A percentile compares a stretch with the other conserved stretches of the same genome.
Evolutionary conservation across 2,888 invertebrate genomes (phyloP).

Genomic region (Ophraella communa): DNA sequence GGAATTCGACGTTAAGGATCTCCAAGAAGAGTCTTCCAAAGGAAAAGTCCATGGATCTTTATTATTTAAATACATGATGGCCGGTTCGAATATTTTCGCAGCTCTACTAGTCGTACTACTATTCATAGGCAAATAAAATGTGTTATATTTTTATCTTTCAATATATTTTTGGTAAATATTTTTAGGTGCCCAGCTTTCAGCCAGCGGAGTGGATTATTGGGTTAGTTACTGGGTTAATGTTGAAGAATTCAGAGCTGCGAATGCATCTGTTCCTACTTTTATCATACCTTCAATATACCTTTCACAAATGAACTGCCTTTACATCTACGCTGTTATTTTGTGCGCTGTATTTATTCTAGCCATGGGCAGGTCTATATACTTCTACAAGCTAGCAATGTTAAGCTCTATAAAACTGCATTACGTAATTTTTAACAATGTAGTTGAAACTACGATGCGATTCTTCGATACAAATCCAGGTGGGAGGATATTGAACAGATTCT

Average conservation of each 20-base stretch:
- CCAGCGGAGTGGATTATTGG: slow-evolving; percentile 74
- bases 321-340: slow-evolving; percentile 17
- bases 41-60: slow-evolving; percentile 69
- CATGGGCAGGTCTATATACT: slow-evolving; percentile 22
- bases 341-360: slow-evolving; percentile 8
- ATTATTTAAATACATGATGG: slow-evolving; percentile 63
- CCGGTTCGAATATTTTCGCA: slow-evolving; percentile 62
- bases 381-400: slow-evolving; percentile 25
- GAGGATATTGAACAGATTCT: slow-evolving; percentile 30
- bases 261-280: background rate
- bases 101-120: background rate
- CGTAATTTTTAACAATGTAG: slow-evolving; percentile 19
- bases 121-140: background rate
- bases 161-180: too few relatives aligned
- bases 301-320: slow-evolving; percentile 13
- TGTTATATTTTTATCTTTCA: background rate
- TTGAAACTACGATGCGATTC: slow-evolving; percentile 27
- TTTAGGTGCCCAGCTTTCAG: background rate
- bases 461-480: slow-evolving; percentile 34
- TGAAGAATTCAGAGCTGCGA: slow-evolving; percentile 12
- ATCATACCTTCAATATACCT: background rate
- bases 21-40: slow-evolving; percentile 63
- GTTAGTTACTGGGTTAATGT: slow-evolving; percentile 69
- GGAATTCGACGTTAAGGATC: slow-evolving; percentile 62
- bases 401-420: slow-evolving; percentile 23